phyloP scores from a whole-genome alignment of 2,797 vertebrate species.

The Platyrinchus mystaceus region DNA sequence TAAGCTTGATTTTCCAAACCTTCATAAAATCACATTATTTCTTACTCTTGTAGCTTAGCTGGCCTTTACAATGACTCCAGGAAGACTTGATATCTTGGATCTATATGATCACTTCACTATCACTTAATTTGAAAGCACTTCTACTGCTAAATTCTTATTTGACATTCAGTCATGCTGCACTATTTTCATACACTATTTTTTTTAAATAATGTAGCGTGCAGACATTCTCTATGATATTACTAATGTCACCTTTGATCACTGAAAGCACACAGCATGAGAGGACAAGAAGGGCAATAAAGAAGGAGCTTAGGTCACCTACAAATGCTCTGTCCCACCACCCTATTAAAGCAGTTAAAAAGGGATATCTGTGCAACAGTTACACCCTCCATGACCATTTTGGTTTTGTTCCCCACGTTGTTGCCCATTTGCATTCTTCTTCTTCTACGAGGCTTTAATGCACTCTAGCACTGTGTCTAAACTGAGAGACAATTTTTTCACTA shows the following conservation, averaged over 20 bases:
- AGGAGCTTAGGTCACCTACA: not conserved
- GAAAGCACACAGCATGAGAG: not conserved
- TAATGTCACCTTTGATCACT: not conserved
- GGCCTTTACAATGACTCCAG: not conserved
- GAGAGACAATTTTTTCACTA: not conserved
- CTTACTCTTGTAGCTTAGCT: not conserved
- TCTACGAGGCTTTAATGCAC: not conserved
- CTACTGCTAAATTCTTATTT: not conserved
- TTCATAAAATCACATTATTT: not conserved
- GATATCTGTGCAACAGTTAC: not conserved
- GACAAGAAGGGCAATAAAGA: not conserved
- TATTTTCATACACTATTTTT: not conserved
- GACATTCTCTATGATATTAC: not conserved
- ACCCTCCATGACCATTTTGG: rapidly evolving
- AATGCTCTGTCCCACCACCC: not conserved
- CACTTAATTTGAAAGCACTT: not conserved
- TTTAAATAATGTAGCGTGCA: not conserved
- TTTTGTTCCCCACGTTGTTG: not conserved
- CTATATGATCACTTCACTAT: not conserved
- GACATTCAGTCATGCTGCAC: not conserved
- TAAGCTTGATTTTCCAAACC: not conserved
- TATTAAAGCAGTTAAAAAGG: not conserved
- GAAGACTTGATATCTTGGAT: not conserved
- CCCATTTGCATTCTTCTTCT: not conserved
- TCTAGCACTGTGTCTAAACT: not conserved